Conservation (phyloP, 2,888 invertebrate genomes). For the Spatulosminthurus flaviceps region DNA sequence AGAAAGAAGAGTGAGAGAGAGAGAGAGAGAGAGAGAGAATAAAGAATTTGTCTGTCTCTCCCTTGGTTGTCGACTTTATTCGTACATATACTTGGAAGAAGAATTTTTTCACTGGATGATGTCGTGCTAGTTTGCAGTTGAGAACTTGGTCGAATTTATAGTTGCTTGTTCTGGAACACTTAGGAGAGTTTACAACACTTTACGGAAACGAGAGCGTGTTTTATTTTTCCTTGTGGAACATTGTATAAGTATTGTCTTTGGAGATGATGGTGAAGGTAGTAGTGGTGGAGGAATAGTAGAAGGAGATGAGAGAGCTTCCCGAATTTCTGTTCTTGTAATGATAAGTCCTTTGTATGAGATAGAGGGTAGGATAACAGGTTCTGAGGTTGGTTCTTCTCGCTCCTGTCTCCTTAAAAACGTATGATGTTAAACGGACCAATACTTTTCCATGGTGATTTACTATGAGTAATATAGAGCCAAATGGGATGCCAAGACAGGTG, state of each 20-base stretch:
- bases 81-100: no score
- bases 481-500: slow-evolving; percentile 48
- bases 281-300: not conserved
- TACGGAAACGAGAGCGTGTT: slow-evolving; percentile 1
- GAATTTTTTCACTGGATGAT: no score
- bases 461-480: slow-evolving; percentile 46
- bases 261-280: no score
- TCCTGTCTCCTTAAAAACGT: slow-evolving; percentile 19
- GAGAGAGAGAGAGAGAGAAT: not conserved
- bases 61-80: no score
- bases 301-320: not conserved
- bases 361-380: no score
- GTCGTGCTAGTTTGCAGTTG: not conserved
- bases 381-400: not conserved
- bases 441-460: slow-evolving; percentile 42
- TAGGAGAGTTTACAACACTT: slow-evolving; percentile 8
- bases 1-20: slow-evolving; percentile 13
- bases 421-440: slow-evolving; percentile 42
- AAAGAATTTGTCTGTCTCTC: no score
- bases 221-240: slow-evolving; percentile 7
- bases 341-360: not conserved
- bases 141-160: slow-evolving; percentile 7
- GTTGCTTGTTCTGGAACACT: not conserved
- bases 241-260: no score
- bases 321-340: no score